Conservation (phyloP, 2,888 invertebrate species). For the Acanthosepion esculentum region DNA sequence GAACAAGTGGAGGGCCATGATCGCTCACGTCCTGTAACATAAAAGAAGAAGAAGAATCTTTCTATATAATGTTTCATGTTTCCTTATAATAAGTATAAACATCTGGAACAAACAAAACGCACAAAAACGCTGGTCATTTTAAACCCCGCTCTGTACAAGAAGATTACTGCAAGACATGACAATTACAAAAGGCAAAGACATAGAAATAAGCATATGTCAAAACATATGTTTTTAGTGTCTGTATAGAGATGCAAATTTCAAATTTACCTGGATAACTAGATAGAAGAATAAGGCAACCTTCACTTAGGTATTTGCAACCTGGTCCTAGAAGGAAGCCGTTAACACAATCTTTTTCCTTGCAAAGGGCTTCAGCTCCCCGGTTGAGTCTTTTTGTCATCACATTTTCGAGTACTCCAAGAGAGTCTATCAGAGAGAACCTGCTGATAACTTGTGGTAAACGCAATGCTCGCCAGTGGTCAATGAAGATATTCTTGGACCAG, state of each 20-base stretch:
- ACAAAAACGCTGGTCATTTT: too few relatives aligned
- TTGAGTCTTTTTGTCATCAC: conserved; percentile 47
- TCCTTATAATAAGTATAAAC: too few relatives aligned
- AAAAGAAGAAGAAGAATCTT: too few relatives aligned
- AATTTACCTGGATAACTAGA: conserved; percentile 75
- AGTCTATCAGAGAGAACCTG: conserved; percentile 74
- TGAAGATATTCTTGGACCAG: conserved; percentile 66
- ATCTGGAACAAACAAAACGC: too few relatives aligned
- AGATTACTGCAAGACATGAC: too few relatives aligned
- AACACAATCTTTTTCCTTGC: conserved; percentile 77
- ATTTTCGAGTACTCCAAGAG: conserved; percentile 42
- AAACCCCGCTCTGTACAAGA: too few relatives aligned
- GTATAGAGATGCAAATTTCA: background rate
- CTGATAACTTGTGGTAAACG: conserved; percentile 75
- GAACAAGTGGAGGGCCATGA: too few relatives aligned
- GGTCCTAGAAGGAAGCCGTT: conserved; percentile 78
- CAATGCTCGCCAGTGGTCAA: conserved; percentile 80
- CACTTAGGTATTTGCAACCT: conserved; percentile 56
- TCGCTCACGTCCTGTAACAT: too few relatives aligned
- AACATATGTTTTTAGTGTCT: background rate
- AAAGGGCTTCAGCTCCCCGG: conserved; percentile 66
- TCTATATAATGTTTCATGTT: too few relatives aligned
- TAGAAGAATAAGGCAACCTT: conserved; percentile 76
- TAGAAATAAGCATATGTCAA: background rate
- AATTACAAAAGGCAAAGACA: too few relatives aligned